Conservation (phyloP, 1,140 invertebrate species). For the Heterodera carotae region DNA sequence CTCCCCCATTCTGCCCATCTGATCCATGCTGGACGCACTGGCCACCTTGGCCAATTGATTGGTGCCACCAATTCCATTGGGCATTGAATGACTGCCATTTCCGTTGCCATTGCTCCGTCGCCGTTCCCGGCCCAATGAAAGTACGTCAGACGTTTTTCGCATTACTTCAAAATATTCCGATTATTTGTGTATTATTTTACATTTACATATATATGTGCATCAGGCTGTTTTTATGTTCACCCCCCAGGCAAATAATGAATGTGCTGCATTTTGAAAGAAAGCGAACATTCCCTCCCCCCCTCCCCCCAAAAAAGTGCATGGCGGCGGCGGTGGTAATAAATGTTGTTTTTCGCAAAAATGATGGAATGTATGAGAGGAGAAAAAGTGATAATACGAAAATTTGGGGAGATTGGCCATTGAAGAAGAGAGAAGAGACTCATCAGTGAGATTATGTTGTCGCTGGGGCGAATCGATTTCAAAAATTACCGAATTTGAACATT, state of each 20-base stretch:
- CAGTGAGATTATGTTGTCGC: too few relatives aligned
- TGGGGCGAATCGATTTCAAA: too few relatives aligned
- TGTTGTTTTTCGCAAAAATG: neutral
- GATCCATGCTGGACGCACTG: neutral
- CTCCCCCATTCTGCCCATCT: constrained; percentile 1
- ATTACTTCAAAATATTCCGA: too few relatives aligned
- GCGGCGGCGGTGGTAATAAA: neutral
- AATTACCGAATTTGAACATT: too few relatives aligned
- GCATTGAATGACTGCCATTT: neutral
- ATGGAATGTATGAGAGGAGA: neutral
- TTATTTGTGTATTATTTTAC: too few relatives aligned
- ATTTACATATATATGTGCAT: too few relatives aligned
- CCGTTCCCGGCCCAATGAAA: neutral
- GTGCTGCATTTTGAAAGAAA: neutral
- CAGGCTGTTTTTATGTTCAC: too few relatives aligned
- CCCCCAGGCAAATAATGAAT: too few relatives aligned
- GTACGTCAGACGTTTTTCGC: too few relatives aligned
- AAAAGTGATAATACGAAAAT: neutral
- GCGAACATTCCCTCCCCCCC: neutral
- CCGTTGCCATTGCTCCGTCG: neutral
- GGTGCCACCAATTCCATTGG: neutral
- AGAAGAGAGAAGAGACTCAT: too few relatives aligned
- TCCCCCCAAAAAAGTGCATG: neutral
- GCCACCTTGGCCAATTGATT: constrained; percentile 8
- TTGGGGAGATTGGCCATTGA: neutral